These are phyloP conservation scores for Drosophila dunni DNA, from an alignment of 1,140 invertebrate genomes.

Conservation along the genomic window DNA sequence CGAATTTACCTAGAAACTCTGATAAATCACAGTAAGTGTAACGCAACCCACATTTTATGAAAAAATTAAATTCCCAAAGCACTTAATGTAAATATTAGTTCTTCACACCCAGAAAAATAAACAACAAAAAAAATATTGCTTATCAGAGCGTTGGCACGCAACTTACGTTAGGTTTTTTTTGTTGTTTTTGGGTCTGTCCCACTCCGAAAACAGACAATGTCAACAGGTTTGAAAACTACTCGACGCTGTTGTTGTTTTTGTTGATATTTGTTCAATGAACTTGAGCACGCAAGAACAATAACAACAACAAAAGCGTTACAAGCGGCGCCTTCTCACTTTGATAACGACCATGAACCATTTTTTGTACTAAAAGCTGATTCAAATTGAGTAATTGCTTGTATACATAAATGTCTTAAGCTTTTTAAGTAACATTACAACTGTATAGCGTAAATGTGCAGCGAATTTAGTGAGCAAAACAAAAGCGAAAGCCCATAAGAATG, in stretches of 20 bases:
- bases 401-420: not conserved
- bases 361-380: not conserved
- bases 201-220: conserved; percentile 55
- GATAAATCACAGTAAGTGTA: conserved; percentile 1
- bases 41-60: conserved; percentile 29
- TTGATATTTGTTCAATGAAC: conserved; percentile 61
- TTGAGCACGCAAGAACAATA: conserved; percentile 51
- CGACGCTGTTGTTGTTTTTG: conserved; percentile 21
- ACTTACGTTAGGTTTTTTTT: conserved; percentile 34
- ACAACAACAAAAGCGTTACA: conserved; percentile 18
- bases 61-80: conserved; percentile 29
- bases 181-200: conserved; percentile 27
- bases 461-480: conserved; percentile 64
- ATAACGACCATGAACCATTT: conserved; percentile 61
- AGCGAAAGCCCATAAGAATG: not conserved
- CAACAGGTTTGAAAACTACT: conserved; percentile 63
- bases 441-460: conserved; percentile 54
- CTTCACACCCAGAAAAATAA: conserved; percentile 58
- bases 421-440: conserved; percentile 1
- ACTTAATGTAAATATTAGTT: conserved; percentile 64
- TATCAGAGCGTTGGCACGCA: conserved; percentile 50
- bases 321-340: conserved; percentile 15
- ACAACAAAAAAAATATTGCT: conserved; percentile 21
- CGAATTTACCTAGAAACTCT: conserved; percentile 1
- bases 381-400: conserved; percentile 11